phyloP scores from a whole-genome alignment of 2,797 vertebrate species.

The Botia kubotai region DNA sequence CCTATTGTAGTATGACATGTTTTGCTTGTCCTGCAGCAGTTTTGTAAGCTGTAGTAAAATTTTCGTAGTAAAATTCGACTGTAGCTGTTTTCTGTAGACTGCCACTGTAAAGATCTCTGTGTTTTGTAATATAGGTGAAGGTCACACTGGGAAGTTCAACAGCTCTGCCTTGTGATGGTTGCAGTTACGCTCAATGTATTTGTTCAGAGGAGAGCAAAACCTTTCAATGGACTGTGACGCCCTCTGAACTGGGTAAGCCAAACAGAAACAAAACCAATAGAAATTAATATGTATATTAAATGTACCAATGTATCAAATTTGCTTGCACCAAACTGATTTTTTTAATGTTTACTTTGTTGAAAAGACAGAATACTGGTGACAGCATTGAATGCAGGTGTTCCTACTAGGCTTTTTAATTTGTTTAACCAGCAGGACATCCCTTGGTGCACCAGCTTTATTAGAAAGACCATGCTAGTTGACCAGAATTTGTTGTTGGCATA shows the following conservation, averaged over 20 bases:
- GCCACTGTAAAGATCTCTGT: background rate
- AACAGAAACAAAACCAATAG: constrained; percentile 30
- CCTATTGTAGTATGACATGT: background rate
- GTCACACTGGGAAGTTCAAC: constrained; percentile 68
- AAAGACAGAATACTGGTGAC: too few relatives aligned
- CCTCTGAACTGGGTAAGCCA: constrained; percentile 75
- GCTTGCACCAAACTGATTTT: background rate
- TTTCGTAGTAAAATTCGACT: background rate
- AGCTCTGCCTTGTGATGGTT: constrained; percentile 66
- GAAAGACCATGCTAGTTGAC: too few relatives aligned
- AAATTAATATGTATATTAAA: background rate
- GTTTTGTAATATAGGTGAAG: constrained; percentile 72
- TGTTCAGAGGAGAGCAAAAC: constrained; percentile 79
- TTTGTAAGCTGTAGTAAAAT: background rate
- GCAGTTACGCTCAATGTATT: constrained; percentile 77
- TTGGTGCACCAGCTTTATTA: too few relatives aligned
- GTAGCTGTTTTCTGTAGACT: background rate
- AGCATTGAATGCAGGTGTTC: too few relatives aligned
- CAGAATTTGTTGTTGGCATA: too few relatives aligned
- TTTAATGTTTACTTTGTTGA: too few relatives aligned
- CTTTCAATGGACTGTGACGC: constrained; percentile 81
- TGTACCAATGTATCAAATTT: background rate
- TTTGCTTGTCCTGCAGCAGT: background rate
- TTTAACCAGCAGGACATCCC: too few relatives aligned
- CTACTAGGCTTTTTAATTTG: too few relatives aligned